Percentiles rank a stretch among this genome's conserved stretches.
Conservation (phyloP, 2,888 invertebrate genomes). For the Parasteatoda lunata region DNA sequence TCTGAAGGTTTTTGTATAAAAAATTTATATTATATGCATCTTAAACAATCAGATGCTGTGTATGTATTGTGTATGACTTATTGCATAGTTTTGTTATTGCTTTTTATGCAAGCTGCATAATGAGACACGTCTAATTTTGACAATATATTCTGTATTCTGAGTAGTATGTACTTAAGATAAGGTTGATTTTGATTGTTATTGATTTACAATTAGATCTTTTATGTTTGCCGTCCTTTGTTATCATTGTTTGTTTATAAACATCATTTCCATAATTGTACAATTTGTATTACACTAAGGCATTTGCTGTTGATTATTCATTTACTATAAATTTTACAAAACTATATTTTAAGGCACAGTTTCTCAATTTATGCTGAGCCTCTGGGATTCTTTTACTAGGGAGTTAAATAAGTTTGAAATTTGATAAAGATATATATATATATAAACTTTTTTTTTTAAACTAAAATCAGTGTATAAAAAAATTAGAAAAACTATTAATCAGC, state of each 20-base stretch:
- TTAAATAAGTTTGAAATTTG: background rate
- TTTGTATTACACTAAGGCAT: no score
- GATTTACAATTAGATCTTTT: background rate
- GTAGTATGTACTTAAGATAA: background rate
- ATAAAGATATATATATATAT: background rate
- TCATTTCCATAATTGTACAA: no score
- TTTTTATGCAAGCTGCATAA: background rate
- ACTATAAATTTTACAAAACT: background rate
- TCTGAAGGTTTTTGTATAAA: background rate
- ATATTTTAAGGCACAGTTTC: background rate
- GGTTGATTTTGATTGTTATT: no score
- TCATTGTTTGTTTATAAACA: background rate
- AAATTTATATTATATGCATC: background rate
- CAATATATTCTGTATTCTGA: background rate
- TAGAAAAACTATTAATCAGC: background rate
- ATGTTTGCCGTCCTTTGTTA: slow-evolving; percentile 43
- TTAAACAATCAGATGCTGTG: background rate
- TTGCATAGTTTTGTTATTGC: background rate
- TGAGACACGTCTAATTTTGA: background rate
- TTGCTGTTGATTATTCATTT: no score
- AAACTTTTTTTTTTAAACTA: background rate
- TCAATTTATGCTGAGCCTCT: background rate
- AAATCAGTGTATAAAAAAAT: background rate
- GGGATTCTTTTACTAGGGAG: background rate
- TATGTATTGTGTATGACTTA: background rate